A percentile compares a stretch with the other conserved stretches of the same genome.
phyloP scores from a whole-genome alignment of 2,113 vertebrate genomes.

The Eulacestoma nigropectus region DNA sequence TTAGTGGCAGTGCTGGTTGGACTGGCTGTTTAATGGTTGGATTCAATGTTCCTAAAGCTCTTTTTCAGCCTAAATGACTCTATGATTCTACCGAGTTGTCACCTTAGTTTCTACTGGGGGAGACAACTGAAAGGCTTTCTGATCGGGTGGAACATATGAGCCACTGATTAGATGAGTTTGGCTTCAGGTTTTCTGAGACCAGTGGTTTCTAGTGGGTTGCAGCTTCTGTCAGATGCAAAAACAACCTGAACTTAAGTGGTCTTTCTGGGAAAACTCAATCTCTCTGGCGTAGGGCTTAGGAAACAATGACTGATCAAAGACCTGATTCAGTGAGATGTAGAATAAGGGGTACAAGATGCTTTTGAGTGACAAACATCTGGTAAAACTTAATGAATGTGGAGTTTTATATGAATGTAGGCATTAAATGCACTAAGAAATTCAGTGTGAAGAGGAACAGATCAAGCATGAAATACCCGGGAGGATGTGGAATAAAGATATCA shows the following conservation, averaged over 20 bases:
- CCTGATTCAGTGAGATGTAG: background rate
- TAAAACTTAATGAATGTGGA: background rate
- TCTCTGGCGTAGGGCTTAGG: background rate
- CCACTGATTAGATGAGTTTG: background rate
- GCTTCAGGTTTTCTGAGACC: background rate
- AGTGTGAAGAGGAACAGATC: background rate
- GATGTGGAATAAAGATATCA: background rate
- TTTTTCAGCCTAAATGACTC: background rate
- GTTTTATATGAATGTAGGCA: background rate
- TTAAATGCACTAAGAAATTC: background rate
- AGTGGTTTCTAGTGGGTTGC: background rate
- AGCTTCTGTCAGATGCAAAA: background rate
- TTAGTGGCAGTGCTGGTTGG: background rate
- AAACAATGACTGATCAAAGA: background rate
- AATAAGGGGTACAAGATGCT: background rate
- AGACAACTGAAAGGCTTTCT: background rate
- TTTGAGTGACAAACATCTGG: background rate
- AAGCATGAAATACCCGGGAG: background rate
- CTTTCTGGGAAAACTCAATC: background rate
- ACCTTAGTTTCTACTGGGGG: background rate
- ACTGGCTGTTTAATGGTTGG: background rate
- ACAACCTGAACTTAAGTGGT: background rate
- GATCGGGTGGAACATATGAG: background rate
- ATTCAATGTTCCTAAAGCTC: background rate
- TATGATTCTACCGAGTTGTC: background rate